These are phyloP conservation scores for Frieseomelitta varia DNA, from an alignment of 1,140 invertebrate genomes.

Conservation along the genomic window DNA sequence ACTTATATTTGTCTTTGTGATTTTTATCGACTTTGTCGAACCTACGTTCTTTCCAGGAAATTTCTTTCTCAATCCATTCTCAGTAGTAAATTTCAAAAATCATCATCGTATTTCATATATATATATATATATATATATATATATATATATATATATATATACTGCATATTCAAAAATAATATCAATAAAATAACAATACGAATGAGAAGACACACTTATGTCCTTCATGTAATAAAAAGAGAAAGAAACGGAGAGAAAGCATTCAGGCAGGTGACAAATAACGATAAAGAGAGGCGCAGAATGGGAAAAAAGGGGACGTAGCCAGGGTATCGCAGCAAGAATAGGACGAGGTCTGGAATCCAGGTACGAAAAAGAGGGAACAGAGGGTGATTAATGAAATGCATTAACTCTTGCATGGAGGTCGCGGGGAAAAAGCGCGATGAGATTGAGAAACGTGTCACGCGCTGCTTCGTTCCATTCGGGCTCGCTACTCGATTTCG, in stretches of 20 bases:
- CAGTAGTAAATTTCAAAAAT: too few relatives aligned
- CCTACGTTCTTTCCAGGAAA: too few relatives aligned
- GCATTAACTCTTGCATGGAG: constrained; percentile 57
- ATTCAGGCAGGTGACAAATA: constrained; percentile 68
- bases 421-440: constrained; percentile 20
- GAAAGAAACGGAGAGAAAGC: neutral
- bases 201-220: too few relatives aligned
- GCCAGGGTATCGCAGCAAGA: neutral
- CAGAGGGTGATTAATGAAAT: constrained; percentile 71
- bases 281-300: constrained; percentile 58
- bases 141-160: too few relatives aligned
- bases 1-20: too few relatives aligned
- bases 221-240: neutral
- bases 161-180: too few relatives aligned
- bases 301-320: constrained; percentile 18
- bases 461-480: neutral
- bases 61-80: too few relatives aligned
- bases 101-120: too few relatives aligned
- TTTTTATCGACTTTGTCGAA: too few relatives aligned
- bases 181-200: too few relatives aligned
- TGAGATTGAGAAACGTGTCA: constrained; percentile 54
- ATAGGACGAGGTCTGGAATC: neutral
- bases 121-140: too few relatives aligned
- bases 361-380: constrained; percentile 10
- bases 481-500: constrained; percentile 18